A percentile compares a stretch with the other conserved stretches of the same genome.
phyloP scores from a whole-genome alignment of 2,113 vertebrate species.

The Mustelus asterias region DNA sequence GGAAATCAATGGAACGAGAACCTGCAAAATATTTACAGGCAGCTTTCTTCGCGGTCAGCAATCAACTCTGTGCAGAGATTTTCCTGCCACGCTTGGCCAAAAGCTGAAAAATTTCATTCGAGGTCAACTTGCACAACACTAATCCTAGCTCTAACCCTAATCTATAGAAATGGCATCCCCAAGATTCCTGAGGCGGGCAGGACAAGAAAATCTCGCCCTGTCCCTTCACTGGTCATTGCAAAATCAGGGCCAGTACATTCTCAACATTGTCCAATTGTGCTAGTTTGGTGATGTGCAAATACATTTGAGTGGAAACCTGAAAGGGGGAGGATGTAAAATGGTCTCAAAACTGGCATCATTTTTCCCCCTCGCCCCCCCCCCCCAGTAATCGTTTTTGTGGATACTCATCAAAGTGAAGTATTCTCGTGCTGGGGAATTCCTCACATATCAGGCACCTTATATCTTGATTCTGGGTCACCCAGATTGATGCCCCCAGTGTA shows the following conservation, averaged over 20 bases:
- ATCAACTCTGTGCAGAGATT: background rate
- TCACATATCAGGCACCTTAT: background rate
- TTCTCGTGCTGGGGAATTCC: background rate
- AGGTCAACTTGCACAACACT: too few relatives aligned
- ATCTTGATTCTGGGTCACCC: background rate
- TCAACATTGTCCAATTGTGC: background rate
- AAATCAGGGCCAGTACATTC: background rate
- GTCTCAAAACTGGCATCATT: background rate
- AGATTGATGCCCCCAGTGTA: background rate
- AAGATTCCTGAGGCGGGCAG: too few relatives aligned
- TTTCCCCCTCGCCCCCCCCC: too few relatives aligned
- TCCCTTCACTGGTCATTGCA: background rate
- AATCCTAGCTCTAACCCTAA: too few relatives aligned
- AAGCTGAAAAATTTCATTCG: too few relatives aligned
- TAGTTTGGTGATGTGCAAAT: background rate
- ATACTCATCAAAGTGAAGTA: too few relatives aligned
- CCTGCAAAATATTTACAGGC: background rate
- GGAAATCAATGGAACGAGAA: background rate
- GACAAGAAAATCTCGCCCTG: too few relatives aligned
- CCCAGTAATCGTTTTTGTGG: too few relatives aligned
- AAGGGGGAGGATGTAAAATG: background rate
- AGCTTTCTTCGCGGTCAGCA: background rate
- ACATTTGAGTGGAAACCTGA: background rate
- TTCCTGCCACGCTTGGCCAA: too few relatives aligned
- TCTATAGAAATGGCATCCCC: too few relatives aligned